Conservation (phyloP, 1,140 invertebrate species). For the Drosophila watanabei region DNA sequence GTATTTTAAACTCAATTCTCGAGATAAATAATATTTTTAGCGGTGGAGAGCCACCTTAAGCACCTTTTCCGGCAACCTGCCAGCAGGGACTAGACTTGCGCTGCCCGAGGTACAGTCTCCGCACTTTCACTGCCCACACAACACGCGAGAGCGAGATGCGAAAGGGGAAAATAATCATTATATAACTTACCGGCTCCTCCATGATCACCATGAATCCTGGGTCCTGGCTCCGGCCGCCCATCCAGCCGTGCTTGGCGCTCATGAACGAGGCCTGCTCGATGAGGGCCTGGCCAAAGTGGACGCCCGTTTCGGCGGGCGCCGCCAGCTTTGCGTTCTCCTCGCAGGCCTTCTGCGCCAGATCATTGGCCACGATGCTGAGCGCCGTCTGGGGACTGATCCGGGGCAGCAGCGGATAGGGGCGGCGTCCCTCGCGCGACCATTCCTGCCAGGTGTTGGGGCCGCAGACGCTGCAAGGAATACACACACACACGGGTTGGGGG, state of each 20-base stretch:
- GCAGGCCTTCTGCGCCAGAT: constrained; percentile 86
- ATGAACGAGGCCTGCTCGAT: constrained; percentile 53
- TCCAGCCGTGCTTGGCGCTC: constrained; percentile 49
- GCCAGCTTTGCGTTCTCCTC: constrained; percentile 86
- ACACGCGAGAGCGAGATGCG: constrained; percentile 30
- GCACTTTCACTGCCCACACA: constrained; percentile 67
- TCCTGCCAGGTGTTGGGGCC: constrained; percentile 93
- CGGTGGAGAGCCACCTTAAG: too few species aligned
- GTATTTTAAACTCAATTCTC: neutral
- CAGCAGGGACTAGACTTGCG: neutral
- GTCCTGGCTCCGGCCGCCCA: constrained; percentile 36
- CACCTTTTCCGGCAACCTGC: neutral
- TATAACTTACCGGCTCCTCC: constrained; percentile 84
- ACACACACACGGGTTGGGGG: constrained; percentile 47
- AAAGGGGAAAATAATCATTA: constrained; percentile 33
- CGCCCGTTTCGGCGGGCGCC: constrained; percentile 78
- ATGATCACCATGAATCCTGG: constrained; percentile 59
- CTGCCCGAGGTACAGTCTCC: constrained; percentile 64
- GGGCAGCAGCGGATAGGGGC: constrained; percentile 92
- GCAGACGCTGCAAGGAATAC: constrained; percentile 88
- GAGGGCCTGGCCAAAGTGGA: constrained; percentile 53
- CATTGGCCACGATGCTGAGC: constrained; percentile 94
- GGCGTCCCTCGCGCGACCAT: constrained; percentile 94
- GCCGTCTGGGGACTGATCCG: constrained; percentile 93
- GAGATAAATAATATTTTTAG: neutral